Evolutionary conservation across 2,888 invertebrate species (phyloP), one percentile per base, ranked within the genome.

Genomic region (Congeria kusceri): DNA sequence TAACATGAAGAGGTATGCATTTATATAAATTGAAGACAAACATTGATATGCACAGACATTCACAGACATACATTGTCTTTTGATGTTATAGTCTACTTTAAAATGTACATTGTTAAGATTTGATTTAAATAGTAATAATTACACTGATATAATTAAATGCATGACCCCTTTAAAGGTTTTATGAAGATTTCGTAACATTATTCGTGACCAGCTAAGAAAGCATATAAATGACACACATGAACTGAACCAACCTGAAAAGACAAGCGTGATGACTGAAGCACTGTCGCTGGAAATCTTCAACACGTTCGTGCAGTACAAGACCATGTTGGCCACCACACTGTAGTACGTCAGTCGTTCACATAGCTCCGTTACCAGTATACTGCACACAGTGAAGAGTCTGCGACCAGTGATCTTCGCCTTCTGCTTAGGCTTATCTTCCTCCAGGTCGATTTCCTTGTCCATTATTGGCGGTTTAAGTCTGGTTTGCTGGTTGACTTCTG

Each of bases 341-440:
- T 91, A 91, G 67, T 87, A 92, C 0, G 92, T 89, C 77, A 91
- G 61, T 15, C 91, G 76, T 59, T 92, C 92, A 75, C 91, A 91
- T 69, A 91, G 53, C 71, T 91, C 91, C 44, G 85, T 86, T 61
- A 86, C 56, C 46, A 90, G 77, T 49, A 91, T 89, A 72, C 88
- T 86, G 2, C 66, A 49, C 7, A 90, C 88, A 7, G 89, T 87
- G 46, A 78, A 71, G 44, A 90, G 15, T 15, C 74, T 64, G 20
- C 70, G 68, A 18, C 63, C 56, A 7, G 83, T 79, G 11, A 82
- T 75, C 57, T 61, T 67, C 15, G 59, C 53, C 23, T 46, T 28
- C 13, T 49, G 58, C 39, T 71, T 71, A 27, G 39, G 18, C 13
- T 13, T 23, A 13, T 11, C 23, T 0, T 20, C 28, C 15, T 28